Percentiles rank a stretch among this genome's conserved stretches.
Evolutionary conservation across 2,888 invertebrate genomes (phyloP).

Genomic region (Pogonocherus hispidulus): DNA sequence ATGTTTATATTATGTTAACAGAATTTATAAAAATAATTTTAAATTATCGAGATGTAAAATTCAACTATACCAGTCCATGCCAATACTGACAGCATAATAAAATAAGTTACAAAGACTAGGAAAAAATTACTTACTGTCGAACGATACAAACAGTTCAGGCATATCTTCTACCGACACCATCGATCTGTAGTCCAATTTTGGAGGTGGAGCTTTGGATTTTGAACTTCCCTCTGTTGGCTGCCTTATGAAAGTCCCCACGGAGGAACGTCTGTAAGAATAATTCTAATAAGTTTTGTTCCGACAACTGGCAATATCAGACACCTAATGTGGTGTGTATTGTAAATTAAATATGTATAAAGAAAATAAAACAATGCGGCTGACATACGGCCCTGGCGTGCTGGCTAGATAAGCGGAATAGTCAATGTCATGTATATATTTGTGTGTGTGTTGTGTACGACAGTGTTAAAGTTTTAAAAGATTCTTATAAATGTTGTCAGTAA

Average conservation of each 20-base stretch:
- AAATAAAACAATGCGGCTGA: constrained; percentile 26
- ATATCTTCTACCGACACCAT: constrained; percentile 96
- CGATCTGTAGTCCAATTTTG: constrained; percentile 89
- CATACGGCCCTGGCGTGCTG: constrained; percentile 38
- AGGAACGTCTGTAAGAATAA: constrained; percentile 78
- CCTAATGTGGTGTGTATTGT: constrained; percentile 29
- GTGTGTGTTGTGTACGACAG: constrained; percentile 11
- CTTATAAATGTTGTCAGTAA: too few species aligned
- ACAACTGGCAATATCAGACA: constrained; percentile 22
- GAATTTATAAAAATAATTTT: too few species aligned
- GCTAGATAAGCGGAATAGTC: constrained; percentile 24
- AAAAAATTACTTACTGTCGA: constrained; percentile 85
- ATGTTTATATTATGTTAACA: too few species aligned
- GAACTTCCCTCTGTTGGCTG: constrained; percentile 76
- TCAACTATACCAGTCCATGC: too few species aligned
- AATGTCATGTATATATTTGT: constrained; percentile 30
- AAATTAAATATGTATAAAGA: constrained; percentile 25
- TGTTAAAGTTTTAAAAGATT: constrained; percentile 20
- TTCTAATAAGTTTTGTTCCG: not conserved
- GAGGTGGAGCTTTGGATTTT: constrained; percentile 74
- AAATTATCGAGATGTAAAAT: too few species aligned
- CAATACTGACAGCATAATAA: too few species aligned
- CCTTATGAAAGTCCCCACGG: constrained; percentile 88
- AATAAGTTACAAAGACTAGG: too few species aligned
- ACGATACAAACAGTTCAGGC: constrained; percentile 94